Percentiles rank a stretch among this genome's conserved stretches.
Evolutionary conservation across 2,797 vertebrate species (phyloP).

Genomic region (Urosaurus nigricauda): DNA sequence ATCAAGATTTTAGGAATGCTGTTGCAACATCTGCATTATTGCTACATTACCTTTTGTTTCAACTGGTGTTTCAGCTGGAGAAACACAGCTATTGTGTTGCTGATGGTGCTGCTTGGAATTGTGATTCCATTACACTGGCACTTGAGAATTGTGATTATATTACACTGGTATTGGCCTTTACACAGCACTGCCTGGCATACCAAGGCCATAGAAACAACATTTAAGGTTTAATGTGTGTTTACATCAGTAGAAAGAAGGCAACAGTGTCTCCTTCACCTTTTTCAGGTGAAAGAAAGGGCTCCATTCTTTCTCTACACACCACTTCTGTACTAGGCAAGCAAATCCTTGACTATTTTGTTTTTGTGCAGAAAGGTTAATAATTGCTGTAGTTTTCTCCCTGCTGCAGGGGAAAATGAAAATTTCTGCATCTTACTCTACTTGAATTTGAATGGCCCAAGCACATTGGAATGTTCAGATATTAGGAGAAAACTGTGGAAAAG

Average conservation of each 20-base stretch:
- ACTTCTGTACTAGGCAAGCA: too few relatives aligned
- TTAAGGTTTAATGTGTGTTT: background rate
- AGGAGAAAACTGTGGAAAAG: too few relatives aligned
- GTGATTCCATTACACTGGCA: background rate
- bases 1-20: background rate
- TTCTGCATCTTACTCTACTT: too few relatives aligned
- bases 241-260: background rate
- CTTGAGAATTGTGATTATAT: background rate
- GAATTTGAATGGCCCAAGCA: too few relatives aligned
- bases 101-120: background rate
- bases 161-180: background rate
- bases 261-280: background rate
- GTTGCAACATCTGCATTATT: background rate
- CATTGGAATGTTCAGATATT: too few relatives aligned
- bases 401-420: too few relatives aligned
- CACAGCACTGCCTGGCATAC: background rate
- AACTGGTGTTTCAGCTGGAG: background rate
- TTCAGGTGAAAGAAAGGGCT: background rate
- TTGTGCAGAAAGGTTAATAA: too few relatives aligned
- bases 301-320: background rate
- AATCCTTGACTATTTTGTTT: too few relatives aligned
- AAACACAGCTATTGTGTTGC: background rate
- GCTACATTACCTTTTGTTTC: background rate
- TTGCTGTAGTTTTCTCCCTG: too few relatives aligned
- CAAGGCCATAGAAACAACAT: background rate